phyloP scores from a whole-genome alignment of 2,888 invertebrate genomes.

The Microplitis manilae region DNA sequence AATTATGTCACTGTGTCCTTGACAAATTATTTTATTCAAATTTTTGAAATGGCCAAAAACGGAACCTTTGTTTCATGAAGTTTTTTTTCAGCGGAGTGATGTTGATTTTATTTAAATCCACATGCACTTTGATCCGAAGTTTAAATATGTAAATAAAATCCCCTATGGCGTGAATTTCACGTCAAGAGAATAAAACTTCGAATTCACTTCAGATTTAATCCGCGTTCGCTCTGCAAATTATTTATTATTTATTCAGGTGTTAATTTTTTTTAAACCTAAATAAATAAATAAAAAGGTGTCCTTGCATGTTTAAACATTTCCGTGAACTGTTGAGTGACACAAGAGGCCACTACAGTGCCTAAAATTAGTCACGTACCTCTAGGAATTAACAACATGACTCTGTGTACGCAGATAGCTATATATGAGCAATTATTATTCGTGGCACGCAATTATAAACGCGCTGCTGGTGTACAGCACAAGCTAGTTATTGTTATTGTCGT shows the following conservation, averaged over 20 bases:
- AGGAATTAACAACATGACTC: constrained; percentile 4
- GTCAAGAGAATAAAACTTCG: too few species aligned
- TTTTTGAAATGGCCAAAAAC: too few species aligned
- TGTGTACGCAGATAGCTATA: not conserved
- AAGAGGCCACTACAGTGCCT: constrained; percentile 10
- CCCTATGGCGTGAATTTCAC: too few species aligned
- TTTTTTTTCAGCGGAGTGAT: too few species aligned
- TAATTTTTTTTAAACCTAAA: not conserved
- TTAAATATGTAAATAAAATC: too few species aligned
- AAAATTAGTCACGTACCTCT: constrained; percentile 31
- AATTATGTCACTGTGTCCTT: too few species aligned
- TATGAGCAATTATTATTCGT: constrained; percentile 65
- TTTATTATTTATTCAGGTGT: not conserved
- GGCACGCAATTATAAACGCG: constrained; percentile 66
- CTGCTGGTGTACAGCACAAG: constrained; percentile 15
- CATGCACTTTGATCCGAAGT: too few species aligned
- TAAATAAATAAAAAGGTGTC: not conserved
- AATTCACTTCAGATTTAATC: too few species aligned
- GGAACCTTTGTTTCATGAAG: too few species aligned
- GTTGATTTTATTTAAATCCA: too few species aligned
- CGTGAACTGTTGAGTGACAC: constrained; percentile 15
- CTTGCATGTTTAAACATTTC: not conserved
- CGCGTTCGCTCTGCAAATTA: too few species aligned
- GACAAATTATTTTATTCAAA: too few species aligned
- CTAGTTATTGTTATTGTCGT: not conserved